Conservation (phyloP, 2,888 invertebrate genomes). For the Cheiracanthium punctorium region DNA sequence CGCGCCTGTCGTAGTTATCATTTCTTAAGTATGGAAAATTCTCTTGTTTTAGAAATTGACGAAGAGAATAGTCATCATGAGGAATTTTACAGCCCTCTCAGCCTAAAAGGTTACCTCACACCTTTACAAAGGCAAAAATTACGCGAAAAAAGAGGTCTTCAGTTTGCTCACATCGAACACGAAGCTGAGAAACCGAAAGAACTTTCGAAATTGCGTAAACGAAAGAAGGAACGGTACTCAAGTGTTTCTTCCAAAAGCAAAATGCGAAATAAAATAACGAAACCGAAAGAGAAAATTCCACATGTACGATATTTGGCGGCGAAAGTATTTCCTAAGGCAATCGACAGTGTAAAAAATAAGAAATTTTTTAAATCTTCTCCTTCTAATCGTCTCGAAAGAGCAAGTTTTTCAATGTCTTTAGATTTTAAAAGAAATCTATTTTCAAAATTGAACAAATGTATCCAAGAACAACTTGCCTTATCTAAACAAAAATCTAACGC, state of each 20-base stretch:
- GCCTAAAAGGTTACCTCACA: constrained; percentile 32
- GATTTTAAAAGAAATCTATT: background rate
- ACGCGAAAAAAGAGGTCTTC: constrained; percentile 23
- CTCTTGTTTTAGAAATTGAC: no score
- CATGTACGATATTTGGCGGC: constrained; percentile 19
- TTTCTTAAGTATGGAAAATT: no score
- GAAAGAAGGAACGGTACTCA: background rate
- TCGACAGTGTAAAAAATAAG: background rate
- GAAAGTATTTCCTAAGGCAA: constrained; percentile 1
- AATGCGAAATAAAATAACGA: background rate
- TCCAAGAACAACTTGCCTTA: background rate
- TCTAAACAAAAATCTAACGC: background rate
- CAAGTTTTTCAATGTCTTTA: constrained; percentile 24
- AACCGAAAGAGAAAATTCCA: background rate
- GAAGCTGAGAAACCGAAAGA: background rate
- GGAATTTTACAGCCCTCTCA: constrained; percentile 38
- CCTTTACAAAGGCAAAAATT: constrained; percentile 50
- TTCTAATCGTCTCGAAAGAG: constrained; percentile 32
- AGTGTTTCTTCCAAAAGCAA: background rate
- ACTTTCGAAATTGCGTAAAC: background rate
- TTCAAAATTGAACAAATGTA: background rate
- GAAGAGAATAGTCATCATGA: no score
- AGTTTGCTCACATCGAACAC: background rate
- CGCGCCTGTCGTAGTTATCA: no score
- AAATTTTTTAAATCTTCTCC: constrained; percentile 54